phyloP scores from a whole-genome alignment of 2,797 vertebrate genomes.

The Oceanodroma leucorhoa region DNA sequence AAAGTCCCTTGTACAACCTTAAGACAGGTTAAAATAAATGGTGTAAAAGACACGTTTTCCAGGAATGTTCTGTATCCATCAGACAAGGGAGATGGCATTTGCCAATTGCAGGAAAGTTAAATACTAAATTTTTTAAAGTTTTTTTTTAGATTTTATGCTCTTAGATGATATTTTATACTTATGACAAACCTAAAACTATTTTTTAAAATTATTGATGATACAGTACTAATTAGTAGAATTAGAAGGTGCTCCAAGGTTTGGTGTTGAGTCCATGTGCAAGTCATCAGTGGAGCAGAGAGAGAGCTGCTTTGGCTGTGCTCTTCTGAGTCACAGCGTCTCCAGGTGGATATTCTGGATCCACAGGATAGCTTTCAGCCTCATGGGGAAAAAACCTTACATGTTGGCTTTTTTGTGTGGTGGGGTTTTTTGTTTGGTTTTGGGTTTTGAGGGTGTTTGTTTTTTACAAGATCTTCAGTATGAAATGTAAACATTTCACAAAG shows the following conservation, averaged over 20 bases:
- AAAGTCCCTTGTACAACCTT: background rate
- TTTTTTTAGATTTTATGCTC: background rate
- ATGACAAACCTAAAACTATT: background rate
- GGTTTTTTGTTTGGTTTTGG: background rate
- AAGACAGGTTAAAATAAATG: background rate
- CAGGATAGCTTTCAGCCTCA: background rate
- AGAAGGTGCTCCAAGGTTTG: background rate
- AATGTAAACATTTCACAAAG: background rate
- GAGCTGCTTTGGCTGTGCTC: accelerated
- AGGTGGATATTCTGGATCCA: background rate
- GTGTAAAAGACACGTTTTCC: background rate
- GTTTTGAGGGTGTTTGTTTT: background rate
- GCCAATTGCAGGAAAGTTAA: background rate
- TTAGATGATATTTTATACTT: background rate
- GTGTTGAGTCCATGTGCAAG: background rate
- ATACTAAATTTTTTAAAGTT: accelerated
- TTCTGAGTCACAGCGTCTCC: background rate
- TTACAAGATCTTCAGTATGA: background rate
- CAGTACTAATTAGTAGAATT: background rate
- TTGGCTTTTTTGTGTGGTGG: background rate
- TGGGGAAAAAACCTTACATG: background rate
- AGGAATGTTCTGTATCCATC: background rate
- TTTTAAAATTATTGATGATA: background rate
- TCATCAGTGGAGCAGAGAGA: background rate
- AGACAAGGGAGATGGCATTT: background rate